Evolutionary conservation across 2,888 invertebrate genomes (phyloP), one percentile per base, ranked within the genome.

Genomic region (Amblyjoppa fuscipennis): DNA sequence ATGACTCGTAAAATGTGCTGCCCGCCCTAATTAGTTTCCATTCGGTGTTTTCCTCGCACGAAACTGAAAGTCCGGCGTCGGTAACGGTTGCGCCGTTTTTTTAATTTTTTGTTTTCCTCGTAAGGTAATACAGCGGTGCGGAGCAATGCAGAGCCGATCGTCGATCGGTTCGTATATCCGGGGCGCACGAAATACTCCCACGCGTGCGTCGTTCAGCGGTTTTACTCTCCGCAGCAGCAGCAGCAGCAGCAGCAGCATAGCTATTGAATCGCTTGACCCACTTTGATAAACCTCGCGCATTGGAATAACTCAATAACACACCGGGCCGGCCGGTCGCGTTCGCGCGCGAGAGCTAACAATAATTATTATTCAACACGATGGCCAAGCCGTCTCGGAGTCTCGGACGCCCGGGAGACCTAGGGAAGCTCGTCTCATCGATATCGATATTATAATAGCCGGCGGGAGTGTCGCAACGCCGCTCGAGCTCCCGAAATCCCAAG

Each of bases 181-280:
- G 90, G 90, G 92, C 90, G 90, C 89, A 82, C 79, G 87, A 85
- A 82, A 87, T 85, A 87, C 90, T 87, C 89, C 89, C 89, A 90
- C 89, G 90, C 89, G 86, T 89, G 89, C 89, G 77, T 85, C 88
- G 90, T 86, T 87, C 84, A 89, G 89, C 90, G 89, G 90, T 91
- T 93, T 91, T 92, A 90, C 89, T 89, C 91, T 90, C 89, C 87
- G 90, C 86, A 80, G 80, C 83, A 79, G 88, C 88, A 87, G 88
- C 88, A 88, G 87, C 85, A 70, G 80, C 83, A 79, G 88, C 88
- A 87, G 88, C 88, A 88, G 87, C 85, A 70, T 81, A 81, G 84
- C 91, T 93, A 93, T 94, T 93, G 92, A 94, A 93, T 93, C 92
- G 93, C 93, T 93, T 93, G 93, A 94, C 94, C 94, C 92, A 94